Percentiles rank a stretch among this genome's conserved stretches.
Evolutionary conservation across 2,888 invertebrate species (phyloP).

Genomic region (Oasisia sp.): DNA sequence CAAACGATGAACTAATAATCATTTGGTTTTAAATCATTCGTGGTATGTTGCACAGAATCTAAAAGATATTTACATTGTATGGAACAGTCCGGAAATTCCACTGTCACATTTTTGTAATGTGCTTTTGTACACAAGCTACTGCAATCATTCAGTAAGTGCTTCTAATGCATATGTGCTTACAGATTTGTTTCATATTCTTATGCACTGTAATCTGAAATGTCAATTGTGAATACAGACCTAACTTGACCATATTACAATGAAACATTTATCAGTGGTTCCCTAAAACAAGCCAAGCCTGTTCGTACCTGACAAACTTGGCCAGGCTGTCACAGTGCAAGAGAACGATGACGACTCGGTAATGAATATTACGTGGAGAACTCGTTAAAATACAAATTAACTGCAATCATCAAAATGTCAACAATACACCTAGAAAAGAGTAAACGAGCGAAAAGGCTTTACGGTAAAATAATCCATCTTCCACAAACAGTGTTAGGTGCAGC

Average conservation of each 20-base stretch:
- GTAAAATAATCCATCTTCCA: slow-evolving; percentile 12
- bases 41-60: background rate
- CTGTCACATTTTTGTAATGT: background rate
- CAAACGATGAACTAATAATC: background rate
- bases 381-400: background rate
- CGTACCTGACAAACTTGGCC: background rate
- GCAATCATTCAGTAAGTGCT: background rate
- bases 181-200: background rate
- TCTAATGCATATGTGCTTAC: background rate
- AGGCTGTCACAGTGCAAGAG: background rate
- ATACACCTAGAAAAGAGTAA: background rate
- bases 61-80: background rate
- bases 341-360: background rate
- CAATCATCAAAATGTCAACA: background rate
- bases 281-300: background rate
- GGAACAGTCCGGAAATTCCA: background rate
- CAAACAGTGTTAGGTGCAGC: background rate
- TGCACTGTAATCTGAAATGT: background rate
- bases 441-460: background rate
- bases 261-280: background rate
- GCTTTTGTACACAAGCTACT: background rate
- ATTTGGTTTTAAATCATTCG: background rate
- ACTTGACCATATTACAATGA: background rate
- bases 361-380: background rate
- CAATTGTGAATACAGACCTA: background rate